Base-by-base conservation (phyloP, 2,888 invertebrate species). In the Cordylochernes scorpioides region DNA sequence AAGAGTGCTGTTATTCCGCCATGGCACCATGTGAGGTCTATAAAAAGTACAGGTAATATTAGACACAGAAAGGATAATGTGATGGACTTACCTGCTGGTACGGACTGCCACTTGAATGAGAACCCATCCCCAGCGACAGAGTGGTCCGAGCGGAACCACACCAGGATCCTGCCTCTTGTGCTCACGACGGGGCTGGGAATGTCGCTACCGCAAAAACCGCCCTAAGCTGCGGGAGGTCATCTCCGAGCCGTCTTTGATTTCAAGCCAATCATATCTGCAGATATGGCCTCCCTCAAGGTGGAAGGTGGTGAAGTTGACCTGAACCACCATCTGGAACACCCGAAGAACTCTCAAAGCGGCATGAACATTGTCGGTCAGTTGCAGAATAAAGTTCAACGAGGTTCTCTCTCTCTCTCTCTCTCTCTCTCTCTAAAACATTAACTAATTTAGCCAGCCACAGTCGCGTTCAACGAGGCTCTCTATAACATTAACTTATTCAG, bases 161-260 rank as follows among this genome's bases (percentile, higher is more conserved):
- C 54, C 46, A 74, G 74, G 21, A 82, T 49, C 27, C 58, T 50
- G 47, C 78, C 69, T 34, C 70, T 68, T 10, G 71, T 73, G 1
- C 74, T 70, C 35, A 68, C 57, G 32, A 82, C 63, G 38, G 46
- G 68, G 18, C 64, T 61, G 1, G 78, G 75, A 15, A 65, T 53
- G 9, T 49, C 53, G 22, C 50, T 57, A 3, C 82, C 82, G 53
- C 86, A n/a, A 86, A 53, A 67, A 84, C 45, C 71, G 60, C 5
- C 75, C 82, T 29, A 82, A 59, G 26, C 66, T 51, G 37, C 68
- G 67, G 25, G 68, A 62, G 1, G 67, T 66, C 10, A 71, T 64
- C 38, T 66, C 67, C 12, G 63, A 59, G 1, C 84, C 86, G 52
- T 86, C 84, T 46, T 82, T 71, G 31, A 86, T 68, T 68, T 80